Evolutionary conservation across 2,797 vertebrate species (phyloP), one percentile per base, ranked within the genome.

Genomic region (Ctenosaura bakeri): DNA sequence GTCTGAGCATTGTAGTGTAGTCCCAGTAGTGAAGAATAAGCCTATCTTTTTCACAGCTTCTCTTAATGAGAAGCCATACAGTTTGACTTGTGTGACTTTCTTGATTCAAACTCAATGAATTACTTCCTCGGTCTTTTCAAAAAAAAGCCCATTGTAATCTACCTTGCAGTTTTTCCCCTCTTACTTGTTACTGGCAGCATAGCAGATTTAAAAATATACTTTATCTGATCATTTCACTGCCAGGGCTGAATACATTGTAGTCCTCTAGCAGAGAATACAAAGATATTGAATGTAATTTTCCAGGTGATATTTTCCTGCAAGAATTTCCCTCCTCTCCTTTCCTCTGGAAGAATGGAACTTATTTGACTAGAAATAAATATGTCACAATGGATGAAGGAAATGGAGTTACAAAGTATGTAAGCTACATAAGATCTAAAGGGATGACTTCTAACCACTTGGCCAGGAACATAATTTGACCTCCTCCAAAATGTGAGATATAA

Each of bases 51-150:
- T 84, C 50, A 76, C n/a, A 71, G 71, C 35, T 35, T 22, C 24
- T 50, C 88, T 88, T 81, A 16, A 86, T 64, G 89, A 92, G 3
- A 73, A 24, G 76, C 69, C 35, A 89, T 91, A 54, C 5, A 84
- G 14, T 24, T 77, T 89, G 35, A 90, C 56, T 83, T 0, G 42
- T 26, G 80, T 0, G 0, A 24, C 73, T 92, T 85, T n/a, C 88
- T 80, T 9, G 1, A 8, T 73, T 82, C 88, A 88, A 90, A 26
- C 85, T 32, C 88, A 79, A 78, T 73, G 0, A 26, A 81, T 78
- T 90, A 32, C 0, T 84, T 85, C 38, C 78, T 89, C 54, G 42
- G 62, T 78, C 14, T 93, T 90, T 88, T 90, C 87, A n/a, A 90
- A 92, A 26, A 26, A 52, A 90, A 84, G 69, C 29, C 0, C 46